These are phyloP conservation scores for Tetramorium alpestre DNA, from an alignment of 1,140 invertebrate species.

Conservation along the genomic window DNA sequence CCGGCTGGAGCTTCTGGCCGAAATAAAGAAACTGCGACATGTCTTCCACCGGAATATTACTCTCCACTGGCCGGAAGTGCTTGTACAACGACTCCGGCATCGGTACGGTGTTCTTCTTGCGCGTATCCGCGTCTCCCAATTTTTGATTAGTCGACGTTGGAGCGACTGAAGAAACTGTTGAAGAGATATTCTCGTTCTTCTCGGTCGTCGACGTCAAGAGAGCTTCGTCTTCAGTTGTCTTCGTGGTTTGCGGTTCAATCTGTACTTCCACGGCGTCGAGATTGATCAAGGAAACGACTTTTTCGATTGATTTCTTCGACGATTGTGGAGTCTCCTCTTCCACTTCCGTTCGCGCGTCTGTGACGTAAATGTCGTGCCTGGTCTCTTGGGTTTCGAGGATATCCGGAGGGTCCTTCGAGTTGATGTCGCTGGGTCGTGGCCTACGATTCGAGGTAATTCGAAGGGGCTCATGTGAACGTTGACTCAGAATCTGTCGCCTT, in stretches of 20 bases:
- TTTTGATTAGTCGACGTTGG: conserved; percentile 59
- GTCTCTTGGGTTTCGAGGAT: conserved; percentile 79
- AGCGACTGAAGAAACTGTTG: background rate
- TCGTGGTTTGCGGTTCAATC: background rate
- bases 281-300: background rate
- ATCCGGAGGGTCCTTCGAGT: conserved; percentile 69
- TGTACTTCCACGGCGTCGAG: background rate
- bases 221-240: conserved; percentile 6
- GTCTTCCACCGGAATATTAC: conserved; percentile 88
- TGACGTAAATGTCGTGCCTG: conserved; percentile 75
- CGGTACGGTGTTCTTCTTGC: conserved; percentile 81
- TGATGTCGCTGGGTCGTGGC: background rate
- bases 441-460: conserved; percentile 37
- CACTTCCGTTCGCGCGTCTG: conserved; percentile 40
- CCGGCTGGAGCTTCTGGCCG: conserved; percentile 88
- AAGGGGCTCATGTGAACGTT: conserved; percentile 50
- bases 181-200: conserved; percentile 25
- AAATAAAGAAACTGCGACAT: conserved; percentile 90
- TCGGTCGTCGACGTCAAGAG: conserved; percentile 19
- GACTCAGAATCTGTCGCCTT: conserved; percentile 72
- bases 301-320: background rate
- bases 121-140: conserved; percentile 67
- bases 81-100: conserved; percentile 88
- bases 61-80: conserved; percentile 88
- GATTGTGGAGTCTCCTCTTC: conserved; percentile 33